Conservation (phyloP, 2,797 vertebrate species). For the Gallinago nigripennis region DNA sequence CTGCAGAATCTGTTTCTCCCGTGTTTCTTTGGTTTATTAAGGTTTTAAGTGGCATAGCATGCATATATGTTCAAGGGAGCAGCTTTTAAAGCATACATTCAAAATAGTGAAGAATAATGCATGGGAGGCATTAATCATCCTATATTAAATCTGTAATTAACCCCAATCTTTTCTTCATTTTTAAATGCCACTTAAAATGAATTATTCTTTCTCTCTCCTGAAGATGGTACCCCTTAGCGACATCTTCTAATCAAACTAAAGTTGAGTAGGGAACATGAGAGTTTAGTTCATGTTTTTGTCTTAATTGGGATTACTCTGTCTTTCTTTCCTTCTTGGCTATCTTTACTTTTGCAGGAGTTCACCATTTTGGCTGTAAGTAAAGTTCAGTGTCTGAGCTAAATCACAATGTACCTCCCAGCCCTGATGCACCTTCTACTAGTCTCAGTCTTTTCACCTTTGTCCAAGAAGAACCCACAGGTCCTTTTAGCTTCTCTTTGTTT, state of each 20-base stretch:
- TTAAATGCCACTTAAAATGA: slow-evolving; percentile 28
- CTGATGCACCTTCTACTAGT: slow-evolving; percentile 71
- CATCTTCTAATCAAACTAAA: slow-evolving; percentile 7
- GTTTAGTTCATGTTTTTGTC: slow-evolving; percentile 34
- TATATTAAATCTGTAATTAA: background rate
- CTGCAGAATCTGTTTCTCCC: background rate
- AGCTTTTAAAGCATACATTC: background rate
- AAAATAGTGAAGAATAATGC: background rate
- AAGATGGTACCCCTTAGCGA: background rate
- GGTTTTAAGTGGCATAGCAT: slow-evolving; percentile 8
- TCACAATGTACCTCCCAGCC: slow-evolving; percentile 67
- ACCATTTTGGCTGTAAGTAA: slow-evolving; percentile 98
- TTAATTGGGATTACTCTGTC: slow-evolving; percentile 79
- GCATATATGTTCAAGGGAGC: background rate
- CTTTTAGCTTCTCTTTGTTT: slow-evolving; percentile 74
- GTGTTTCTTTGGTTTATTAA: background rate
- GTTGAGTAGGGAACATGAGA: background rate
- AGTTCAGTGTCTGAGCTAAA: slow-evolving; percentile 75
- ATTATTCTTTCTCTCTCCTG: slow-evolving; percentile 13
- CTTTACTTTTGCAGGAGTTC: slow-evolving; percentile 94
- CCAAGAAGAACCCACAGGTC: slow-evolving; percentile 71
- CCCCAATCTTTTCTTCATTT: background rate
- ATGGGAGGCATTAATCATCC: background rate
- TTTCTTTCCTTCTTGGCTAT: slow-evolving; percentile 88
- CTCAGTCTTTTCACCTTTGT: slow-evolving; percentile 68